Evolutionary conservation across 2,888 invertebrate genomes (phyloP).

Genomic region (Cremastinae sp.): DNA sequence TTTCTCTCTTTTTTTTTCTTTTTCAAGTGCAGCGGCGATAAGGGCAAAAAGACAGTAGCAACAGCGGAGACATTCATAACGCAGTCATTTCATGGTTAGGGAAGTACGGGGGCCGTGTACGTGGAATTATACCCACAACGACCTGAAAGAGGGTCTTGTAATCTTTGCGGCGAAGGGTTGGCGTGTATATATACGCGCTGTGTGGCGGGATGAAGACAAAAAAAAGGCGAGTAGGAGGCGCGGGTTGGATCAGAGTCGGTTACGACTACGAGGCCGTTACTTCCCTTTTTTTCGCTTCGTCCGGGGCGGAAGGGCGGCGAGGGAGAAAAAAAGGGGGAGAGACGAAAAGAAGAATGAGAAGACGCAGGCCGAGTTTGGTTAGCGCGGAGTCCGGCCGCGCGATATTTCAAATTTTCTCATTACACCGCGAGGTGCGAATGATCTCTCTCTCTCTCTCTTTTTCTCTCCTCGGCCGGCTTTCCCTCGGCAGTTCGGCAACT

Average conservation of each 20-base stretch:
- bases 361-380: constrained; percentile 37
- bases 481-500: constrained; percentile 25
- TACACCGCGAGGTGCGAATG: constrained; percentile 79
- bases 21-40: constrained; percentile 14
- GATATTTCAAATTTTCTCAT: constrained; percentile 81
- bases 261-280: constrained; percentile 75
- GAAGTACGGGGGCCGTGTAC: constrained; percentile 5
- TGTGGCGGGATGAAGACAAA: constrained; percentile 30
- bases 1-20: not conserved
- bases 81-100: constrained; percentile 32
- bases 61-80: constrained; percentile 16
- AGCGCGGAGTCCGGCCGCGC: constrained; percentile 70
- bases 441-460: constrained; percentile 65
- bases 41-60: constrained; percentile 8
- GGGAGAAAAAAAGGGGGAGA: constrained; percentile 27
- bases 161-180: constrained; percentile 58
- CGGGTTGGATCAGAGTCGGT: constrained; percentile 75
- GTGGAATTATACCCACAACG: constrained; percentile 1
- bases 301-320: constrained; percentile 21
- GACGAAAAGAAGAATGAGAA: constrained; percentile 39
- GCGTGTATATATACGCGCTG: not conserved
- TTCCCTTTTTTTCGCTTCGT: constrained; percentile 66
- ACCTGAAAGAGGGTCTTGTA: constrained; percentile 37
- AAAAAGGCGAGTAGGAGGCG: constrained; percentile 20
- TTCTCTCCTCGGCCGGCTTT: constrained; percentile 42